These are phyloP conservation scores for Sebastes trivittatus DNA, from an alignment of 2,797 vertebrate species.

Conservation along the genomic window DNA sequence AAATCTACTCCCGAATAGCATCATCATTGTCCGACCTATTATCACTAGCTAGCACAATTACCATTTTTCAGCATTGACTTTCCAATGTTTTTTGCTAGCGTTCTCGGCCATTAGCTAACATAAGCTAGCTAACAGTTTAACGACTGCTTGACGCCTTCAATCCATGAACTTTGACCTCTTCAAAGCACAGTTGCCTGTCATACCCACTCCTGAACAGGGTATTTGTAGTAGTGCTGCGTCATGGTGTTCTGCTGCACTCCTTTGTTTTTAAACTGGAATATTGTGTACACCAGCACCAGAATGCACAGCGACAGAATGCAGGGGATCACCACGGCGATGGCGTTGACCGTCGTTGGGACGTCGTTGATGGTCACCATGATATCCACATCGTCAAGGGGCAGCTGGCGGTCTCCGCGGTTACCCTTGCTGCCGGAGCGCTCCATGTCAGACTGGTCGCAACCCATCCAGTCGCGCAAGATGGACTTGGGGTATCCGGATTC, in stretches of 20 bases:
- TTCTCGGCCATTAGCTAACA: background rate
- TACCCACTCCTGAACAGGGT: conserved; percentile 99
- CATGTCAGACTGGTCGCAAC: conserved; percentile 93
- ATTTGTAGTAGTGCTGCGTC: conserved; percentile 93
- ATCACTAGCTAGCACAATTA: conserved; percentile 7
- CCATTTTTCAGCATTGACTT: background rate
- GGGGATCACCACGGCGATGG: conserved; percentile 97
- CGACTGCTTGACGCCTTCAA: background rate
- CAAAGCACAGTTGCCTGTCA: conserved; percentile 80
- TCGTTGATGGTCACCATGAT: conserved; percentile 98
- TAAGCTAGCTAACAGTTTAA: conserved; percentile 3
- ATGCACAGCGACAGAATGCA: conserved; percentile 97
- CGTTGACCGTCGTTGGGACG: conserved; percentile 93
- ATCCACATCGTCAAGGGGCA: conserved; percentile 93
- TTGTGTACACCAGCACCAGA: conserved; percentile 97
- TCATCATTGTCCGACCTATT: background rate
- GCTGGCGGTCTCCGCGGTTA: conserved; percentile 91
- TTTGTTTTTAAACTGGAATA: conserved; percentile 99
- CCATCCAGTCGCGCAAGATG: conserved; percentile 98
- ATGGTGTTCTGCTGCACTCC: conserved; percentile 91
- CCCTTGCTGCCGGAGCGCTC: conserved; percentile 76
- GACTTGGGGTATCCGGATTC: conserved; percentile 96
- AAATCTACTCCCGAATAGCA: background rate
- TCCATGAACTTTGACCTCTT: conserved; percentile 64
- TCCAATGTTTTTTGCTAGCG: background rate